Evolutionary conservation across 2,113 vertebrate genomes (phyloP).

Genomic region (Theristicus caerulescens): DNA sequence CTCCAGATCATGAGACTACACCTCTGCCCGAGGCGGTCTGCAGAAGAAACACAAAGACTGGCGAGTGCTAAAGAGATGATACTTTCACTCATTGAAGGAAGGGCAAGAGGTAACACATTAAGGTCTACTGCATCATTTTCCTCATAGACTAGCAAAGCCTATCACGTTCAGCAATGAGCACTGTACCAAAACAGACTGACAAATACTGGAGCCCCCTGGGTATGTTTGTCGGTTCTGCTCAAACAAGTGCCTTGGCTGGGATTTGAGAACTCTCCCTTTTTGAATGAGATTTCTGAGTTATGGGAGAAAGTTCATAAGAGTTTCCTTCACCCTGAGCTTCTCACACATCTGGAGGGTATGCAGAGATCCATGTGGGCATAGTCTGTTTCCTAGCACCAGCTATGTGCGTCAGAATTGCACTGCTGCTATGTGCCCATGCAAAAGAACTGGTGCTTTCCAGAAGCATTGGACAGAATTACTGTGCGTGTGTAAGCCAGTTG

Average conservation of each 20-base stretch:
- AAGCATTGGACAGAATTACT: neutral
- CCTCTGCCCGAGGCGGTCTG: neutral
- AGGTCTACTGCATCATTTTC: neutral
- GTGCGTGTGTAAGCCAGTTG: neutral
- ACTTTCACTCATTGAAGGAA: neutral
- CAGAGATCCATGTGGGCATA: neutral
- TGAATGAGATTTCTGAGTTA: neutral
- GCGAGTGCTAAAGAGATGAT: neutral
- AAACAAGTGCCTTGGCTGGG: neutral
- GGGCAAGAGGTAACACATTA: neutral
- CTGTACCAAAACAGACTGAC: neutral
- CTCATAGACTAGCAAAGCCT: neutral
- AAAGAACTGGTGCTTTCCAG: neutral
- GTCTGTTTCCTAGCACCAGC: neutral
- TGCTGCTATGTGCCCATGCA: neutral
- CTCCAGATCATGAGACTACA: neutral
- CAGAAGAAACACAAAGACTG: neutral
- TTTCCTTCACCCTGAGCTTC: neutral
- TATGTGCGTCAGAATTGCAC: neutral
- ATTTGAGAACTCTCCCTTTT: neutral
- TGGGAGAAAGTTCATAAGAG: neutral
- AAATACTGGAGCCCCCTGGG: neutral
- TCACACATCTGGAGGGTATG: neutral
- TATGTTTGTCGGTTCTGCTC: neutral
- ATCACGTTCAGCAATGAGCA: neutral